A percentile compares a stretch with the other conserved stretches of the same genome.
phyloP scores from a whole-genome alignment of 1,140 invertebrate species.

The Nilaparvata lugens region DNA sequence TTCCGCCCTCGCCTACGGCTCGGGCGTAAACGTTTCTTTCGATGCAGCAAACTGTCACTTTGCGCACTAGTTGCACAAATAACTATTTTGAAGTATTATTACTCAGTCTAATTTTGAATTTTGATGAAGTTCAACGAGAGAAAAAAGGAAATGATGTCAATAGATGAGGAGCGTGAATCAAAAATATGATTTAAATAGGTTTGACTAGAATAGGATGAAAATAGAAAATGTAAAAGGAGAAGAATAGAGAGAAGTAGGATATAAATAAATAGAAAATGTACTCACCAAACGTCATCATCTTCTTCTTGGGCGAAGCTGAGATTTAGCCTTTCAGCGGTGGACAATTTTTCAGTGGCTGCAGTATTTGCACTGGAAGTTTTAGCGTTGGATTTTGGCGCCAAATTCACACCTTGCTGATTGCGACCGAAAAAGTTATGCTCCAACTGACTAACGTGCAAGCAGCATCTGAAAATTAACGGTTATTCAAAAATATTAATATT shows the following conservation, averaged over 20 bases:
- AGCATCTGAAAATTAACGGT: slow-evolving; percentile 41
- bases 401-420: slow-evolving; percentile 30
- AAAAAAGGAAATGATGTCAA: no score
- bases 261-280: background rate
- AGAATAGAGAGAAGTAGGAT: background rate
- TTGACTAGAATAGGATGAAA: no score
- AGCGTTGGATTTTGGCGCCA: slow-evolving; percentile 9
- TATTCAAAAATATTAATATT: background rate
- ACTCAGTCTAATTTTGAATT: no score
- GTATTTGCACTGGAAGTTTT: slow-evolving; percentile 3
- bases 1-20: no score
- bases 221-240: no score
- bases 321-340: slow-evolving; percentile 36
- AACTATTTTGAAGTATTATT: no score
- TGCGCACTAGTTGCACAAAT: no score
- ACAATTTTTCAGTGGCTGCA: slow-evolving; percentile 13
- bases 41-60: no score
- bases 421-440: slow-evolving; percentile 78
- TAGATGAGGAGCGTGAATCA: no score
- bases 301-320: slow-evolving; percentile 46
- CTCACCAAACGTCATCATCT: slow-evolving; percentile 66
- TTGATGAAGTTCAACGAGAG: no score
- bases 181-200: no score
- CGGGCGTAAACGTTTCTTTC: no score
- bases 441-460: slow-evolving; percentile 80